A percentile compares a stretch with the other conserved stretches of the same genome.
Evolutionary conservation across 2,888 invertebrate genomes (phyloP).

Genomic region (Pristionchus exspectatus): DNA sequence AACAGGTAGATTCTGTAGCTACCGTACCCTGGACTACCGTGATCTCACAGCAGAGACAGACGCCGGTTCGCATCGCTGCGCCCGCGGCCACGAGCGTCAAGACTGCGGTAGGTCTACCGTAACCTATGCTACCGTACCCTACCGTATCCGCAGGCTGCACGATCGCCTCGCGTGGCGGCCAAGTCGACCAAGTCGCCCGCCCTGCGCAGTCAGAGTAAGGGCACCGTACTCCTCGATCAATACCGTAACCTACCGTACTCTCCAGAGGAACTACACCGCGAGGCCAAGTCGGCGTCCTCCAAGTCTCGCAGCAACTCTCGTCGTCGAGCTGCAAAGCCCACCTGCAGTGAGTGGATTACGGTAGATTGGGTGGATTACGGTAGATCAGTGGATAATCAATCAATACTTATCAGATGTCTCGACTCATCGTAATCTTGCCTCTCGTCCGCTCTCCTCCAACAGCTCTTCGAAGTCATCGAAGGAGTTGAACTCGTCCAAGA

Average conservation of each 20-base stretch:
- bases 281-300: slow-evolving; percentile 23
- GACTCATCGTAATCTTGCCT: neutral
- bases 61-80: slow-evolving; percentile 14
- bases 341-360: slow-evolving; percentile 27
- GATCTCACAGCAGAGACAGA: neutral
- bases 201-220: slow-evolving; percentile 12
- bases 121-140: neutral
- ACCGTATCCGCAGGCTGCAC: neutral
- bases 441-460: neutral
- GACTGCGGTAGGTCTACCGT: slow-evolving; percentile 25
- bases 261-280: slow-evolving; percentile 14
- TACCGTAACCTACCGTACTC: slow-evolving; percentile 36
- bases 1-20: slow-evolving; percentile 30
- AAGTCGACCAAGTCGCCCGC: slow-evolving; percentile 27
- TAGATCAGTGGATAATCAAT: neutral
- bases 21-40: neutral
- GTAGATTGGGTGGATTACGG: neutral
- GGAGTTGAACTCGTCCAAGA: neutral
- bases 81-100: neutral
- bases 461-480: neutral
- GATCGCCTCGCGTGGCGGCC: neutral
- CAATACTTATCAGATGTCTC: slow-evolving; percentile 11
- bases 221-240: slow-evolving; percentile 10
- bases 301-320: slow-evolving; percentile 12
- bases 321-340: neutral